Conservation (phyloP, 2,888 invertebrate genomes). For the Platycheirus albimanus region DNA sequence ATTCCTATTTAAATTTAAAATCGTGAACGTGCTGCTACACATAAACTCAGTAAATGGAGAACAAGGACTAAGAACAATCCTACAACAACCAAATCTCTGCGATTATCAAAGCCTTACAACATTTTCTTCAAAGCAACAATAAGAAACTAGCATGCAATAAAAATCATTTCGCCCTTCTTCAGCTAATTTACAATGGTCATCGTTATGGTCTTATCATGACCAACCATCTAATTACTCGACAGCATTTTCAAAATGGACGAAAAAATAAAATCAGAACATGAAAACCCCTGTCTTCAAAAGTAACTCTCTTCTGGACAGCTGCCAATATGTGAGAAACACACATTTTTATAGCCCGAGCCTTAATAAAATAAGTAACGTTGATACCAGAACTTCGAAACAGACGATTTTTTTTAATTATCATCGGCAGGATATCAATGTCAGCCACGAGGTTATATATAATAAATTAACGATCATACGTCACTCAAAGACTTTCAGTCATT, state of each 20-base stretch:
- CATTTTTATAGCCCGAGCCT: slow-evolving; percentile 53
- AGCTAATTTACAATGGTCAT: slow-evolving; percentile 43
- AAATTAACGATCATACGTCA: slow-evolving; percentile 66
- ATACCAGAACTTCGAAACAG: slow-evolving; percentile 26
- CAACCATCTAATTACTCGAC: slow-evolving; percentile 7
- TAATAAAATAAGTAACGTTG: slow-evolving; percentile 40
- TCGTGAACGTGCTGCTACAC: too few relatives aligned
- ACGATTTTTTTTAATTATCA: slow-evolving; percentile 61
- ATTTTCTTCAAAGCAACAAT: too few relatives aligned
- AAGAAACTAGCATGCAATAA: slow-evolving; percentile 18
- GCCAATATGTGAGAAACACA: slow-evolving; percentile 55
- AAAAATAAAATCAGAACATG: slow-evolving; percentile 23
- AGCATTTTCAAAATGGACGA: slow-evolving; percentile 1
- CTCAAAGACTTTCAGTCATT: slow-evolving; percentile 35
- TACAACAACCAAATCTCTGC: too few relatives aligned
- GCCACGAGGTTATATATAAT: slow-evolving; percentile 23
- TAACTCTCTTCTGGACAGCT: slow-evolving; percentile 51
- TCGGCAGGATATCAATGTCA: slow-evolving; percentile 55
- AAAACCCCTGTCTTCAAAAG: neutral
- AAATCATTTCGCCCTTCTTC: slow-evolving; percentile 45
- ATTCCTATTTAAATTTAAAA: too few relatives aligned
- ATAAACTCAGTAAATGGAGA: too few relatives aligned
- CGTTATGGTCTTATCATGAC: slow-evolving; percentile 37
- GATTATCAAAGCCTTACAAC: too few relatives aligned
- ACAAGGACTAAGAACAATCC: too few relatives aligned